Evolutionary conservation across 2,113 vertebrate genomes (phyloP), one percentile per base, ranked within the genome.

Genomic region (Marmota flaviventris): DNA sequence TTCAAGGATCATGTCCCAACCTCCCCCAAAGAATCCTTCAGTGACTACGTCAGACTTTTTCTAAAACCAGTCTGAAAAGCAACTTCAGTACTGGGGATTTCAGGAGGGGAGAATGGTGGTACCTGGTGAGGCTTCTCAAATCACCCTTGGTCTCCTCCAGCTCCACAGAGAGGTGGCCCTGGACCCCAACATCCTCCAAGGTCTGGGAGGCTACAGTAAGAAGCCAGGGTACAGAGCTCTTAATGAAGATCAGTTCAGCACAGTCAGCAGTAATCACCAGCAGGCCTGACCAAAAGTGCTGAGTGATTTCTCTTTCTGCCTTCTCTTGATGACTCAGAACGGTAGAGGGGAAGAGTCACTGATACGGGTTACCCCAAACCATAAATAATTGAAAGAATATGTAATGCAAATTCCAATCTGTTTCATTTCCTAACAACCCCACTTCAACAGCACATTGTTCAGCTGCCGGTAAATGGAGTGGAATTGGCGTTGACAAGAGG

Each of bases 321-420:
- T 93, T 89, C 85, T 91, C 75, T 37, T 53, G 77, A 88, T 89
- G 94, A 93, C 88, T 97, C 93, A 70, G 83, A 79, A 87, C 25
- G 11, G 37, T 51, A 89, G 81, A 95, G 94, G 83, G 75, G 89
- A 94, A 96, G 96, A 95, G 96, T 94, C 89, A 91, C 82, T 45
- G 78, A 79, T 61, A 92, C 1, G 72, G 89, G 75, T 69, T 82
- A 94, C 91, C 72, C 81, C 63, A 91, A 96, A 84, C 94, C 75
- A 79, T 86, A 97, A 96, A 94, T 97, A 94, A 96, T 84, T 86
- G 93, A 93, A 93, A 95, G 91, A 95, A 89, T 94, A 77, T 85
- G 75, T 34, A 81, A 95, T 77, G 70, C 29, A 95, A 96, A 97
- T 91, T 73, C 79, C 78, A 87, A 89, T 93, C 94, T 70, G 53